These are phyloP conservation scores for Prorops nasuta DNA, from an alignment of 1,140 invertebrate species.

Conservation along the genomic window DNA sequence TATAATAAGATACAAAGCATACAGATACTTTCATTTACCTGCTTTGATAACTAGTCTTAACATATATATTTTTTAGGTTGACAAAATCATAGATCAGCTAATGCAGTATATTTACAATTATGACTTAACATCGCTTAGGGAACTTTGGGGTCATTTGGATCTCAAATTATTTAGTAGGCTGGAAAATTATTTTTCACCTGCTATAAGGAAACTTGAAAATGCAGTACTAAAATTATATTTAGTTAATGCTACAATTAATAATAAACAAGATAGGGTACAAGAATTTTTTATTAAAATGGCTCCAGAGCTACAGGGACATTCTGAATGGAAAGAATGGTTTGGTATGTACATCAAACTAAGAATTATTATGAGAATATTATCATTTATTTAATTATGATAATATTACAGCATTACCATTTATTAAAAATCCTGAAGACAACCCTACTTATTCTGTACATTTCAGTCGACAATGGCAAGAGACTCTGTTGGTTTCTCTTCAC, in stretches of 20 bases:
- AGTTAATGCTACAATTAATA: slow-evolving; percentile 79
- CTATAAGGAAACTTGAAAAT: slow-evolving; percentile 85
- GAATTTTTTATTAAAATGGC: slow-evolving; percentile 91
- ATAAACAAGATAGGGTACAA: slow-evolving; percentile 79
- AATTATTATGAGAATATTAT: neutral
- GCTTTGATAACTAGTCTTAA: slow-evolving; percentile 6
- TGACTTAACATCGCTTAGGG: slow-evolving; percentile 74
- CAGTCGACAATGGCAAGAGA: slow-evolving; percentile 93
- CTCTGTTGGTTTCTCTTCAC: slow-evolving; percentile 86
- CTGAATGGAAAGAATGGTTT: slow-evolving; percentile 97
- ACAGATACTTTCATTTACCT: slow-evolving; percentile 3
- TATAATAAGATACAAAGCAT: slow-evolving; percentile 4
- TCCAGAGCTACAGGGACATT: slow-evolving; percentile 81
- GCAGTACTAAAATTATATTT: slow-evolving; percentile 88
- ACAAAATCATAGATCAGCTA: slow-evolving; percentile 88
- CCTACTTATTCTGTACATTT: slow-evolving; percentile 85
- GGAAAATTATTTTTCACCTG: slow-evolving; percentile 77
- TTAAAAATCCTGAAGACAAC: slow-evolving; percentile 89
- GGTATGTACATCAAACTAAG: slow-evolving; percentile 72
- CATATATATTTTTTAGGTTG: slow-evolving; percentile 66
- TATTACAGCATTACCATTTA: slow-evolving; percentile 79
- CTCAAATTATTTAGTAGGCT: slow-evolving; percentile 81
- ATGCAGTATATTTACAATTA: slow-evolving; percentile 74
- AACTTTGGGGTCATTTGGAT: slow-evolving; percentile 87
- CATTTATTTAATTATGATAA: neutral